phyloP scores from a whole-genome alignment of 2,888 invertebrate genomes.

The Masnerella sp. region DNA sequence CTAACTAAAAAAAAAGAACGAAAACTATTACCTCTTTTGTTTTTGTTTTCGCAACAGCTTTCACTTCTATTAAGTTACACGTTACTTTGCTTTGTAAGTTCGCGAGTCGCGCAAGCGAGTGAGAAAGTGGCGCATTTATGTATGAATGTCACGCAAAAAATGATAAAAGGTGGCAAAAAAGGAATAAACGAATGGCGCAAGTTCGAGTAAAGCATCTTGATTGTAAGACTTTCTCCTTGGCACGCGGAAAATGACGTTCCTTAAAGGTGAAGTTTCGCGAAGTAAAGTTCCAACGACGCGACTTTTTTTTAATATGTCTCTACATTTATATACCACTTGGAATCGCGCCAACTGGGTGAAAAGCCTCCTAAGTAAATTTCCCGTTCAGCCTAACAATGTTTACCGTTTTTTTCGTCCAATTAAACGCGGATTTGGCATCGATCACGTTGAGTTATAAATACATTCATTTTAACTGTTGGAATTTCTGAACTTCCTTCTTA shows the following conservation, averaged over 20 bases:
- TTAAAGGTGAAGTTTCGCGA: slow-evolving; percentile 76
- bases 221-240: slow-evolving; percentile 66
- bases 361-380: slow-evolving; percentile 76
- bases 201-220: slow-evolving; percentile 62
- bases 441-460: no score
- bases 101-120: slow-evolving; percentile 62
- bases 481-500: no score
- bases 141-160: slow-evolving; percentile 59
- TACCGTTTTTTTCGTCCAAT: slow-evolving; percentile 74
- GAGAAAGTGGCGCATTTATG: slow-evolving; percentile 65
- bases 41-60: no score
- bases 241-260: slow-evolving; percentile 65
- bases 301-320: slow-evolving; percentile 54
- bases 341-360: slow-evolving; percentile 76
- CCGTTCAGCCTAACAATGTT: slow-evolving; percentile 70
- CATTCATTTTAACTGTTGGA: no score
- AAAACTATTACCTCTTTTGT: not conserved
- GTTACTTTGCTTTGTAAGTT: slow-evolving; percentile 55
- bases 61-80: no score
- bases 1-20: no score
- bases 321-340: slow-evolving; percentile 64
- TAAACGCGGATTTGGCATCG: no score
- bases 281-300: slow-evolving; percentile 69
- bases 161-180: slow-evolving; percentile 53
- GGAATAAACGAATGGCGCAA: slow-evolving; percentile 58